phyloP scores from a whole-genome alignment of 1,140 invertebrate species.

The Dendroctonus valens region DNA sequence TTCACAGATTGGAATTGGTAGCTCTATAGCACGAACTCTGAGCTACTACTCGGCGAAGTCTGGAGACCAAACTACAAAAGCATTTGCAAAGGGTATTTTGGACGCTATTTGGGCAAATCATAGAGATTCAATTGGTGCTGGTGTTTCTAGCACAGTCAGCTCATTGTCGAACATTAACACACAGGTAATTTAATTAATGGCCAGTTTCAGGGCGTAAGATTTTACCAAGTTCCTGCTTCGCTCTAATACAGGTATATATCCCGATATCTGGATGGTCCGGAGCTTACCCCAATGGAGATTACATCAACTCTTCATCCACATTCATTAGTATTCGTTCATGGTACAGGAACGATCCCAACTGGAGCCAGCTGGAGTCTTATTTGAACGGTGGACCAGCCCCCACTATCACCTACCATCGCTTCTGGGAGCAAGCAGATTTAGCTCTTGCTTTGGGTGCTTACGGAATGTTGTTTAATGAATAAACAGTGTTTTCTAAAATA shows the following conservation, averaged over 20 bases:
- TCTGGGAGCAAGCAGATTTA: conserved; percentile 31
- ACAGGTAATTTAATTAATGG: not conserved
- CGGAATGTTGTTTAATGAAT: conserved; percentile 29
- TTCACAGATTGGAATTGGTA: conserved; percentile 17
- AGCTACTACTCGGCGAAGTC: conserved; percentile 29
- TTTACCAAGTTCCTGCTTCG: no score
- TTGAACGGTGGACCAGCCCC: conserved; percentile 26
- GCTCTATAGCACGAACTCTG: conserved; percentile 23
- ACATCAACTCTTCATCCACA: conserved; percentile 6
- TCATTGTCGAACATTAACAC: not conserved
- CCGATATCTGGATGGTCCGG: conserved; percentile 26
- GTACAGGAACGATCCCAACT: conserved; percentile 31
- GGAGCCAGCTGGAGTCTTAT: conserved; percentile 14
- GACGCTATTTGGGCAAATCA: conserved; percentile 19
- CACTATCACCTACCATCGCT: conserved; percentile 25
- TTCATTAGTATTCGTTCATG: conserved; percentile 27
- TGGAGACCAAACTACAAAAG: conserved; percentile 15
- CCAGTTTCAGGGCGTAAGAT: no score
- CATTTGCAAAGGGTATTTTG: conserved; percentile 19
- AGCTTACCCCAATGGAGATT: conserved; percentile 27
- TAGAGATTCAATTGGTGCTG: conserved; percentile 15
- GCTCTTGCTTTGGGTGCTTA: conserved; percentile 28
- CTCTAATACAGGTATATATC: conserved; percentile 26
- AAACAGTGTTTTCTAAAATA: conserved; percentile 2
- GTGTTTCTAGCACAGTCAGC: conserved; percentile 1